A percentile compares a stretch with the other conserved stretches of the same genome.
Conservation (phyloP, 2,113 vertebrate species). For the Xyrauchen texanus region DNA sequence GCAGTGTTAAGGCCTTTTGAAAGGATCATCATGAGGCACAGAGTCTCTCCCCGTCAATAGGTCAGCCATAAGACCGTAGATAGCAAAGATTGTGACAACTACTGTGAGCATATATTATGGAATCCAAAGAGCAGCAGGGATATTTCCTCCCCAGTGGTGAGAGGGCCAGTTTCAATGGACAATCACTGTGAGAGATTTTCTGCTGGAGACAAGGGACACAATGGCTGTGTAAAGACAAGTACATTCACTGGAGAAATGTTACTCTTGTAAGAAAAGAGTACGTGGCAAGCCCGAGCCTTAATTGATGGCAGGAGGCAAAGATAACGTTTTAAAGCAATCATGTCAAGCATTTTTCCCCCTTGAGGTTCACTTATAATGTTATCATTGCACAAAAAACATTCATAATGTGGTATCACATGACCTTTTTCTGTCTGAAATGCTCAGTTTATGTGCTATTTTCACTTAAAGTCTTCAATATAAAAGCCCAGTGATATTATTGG, state of each 20-base stretch:
- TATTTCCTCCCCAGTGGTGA: background rate
- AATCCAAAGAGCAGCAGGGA: conserved; percentile 23
- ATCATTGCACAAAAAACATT: no score
- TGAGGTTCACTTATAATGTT: no score
- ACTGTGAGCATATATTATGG: conserved; percentile 15
- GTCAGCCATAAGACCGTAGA: conserved; percentile 21
- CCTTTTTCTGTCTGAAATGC: no score
- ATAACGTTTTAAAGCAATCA: no score
- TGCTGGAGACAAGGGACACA: conserved; percentile 19
- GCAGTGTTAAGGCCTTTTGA: conserved; percentile 10
- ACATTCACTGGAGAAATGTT: conserved; percentile 5
- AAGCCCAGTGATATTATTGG: no score
- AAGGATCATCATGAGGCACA: conserved; percentile 20
- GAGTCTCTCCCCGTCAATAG: conserved; percentile 14
- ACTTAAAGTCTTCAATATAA: no score
- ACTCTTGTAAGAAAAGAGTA: background rate
- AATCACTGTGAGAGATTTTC: conserved; percentile 25
- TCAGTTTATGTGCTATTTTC: no score
- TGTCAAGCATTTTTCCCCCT: no score
- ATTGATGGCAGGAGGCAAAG: background rate
- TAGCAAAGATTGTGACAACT: background rate
- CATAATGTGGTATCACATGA: no score
- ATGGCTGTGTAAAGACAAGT: background rate
- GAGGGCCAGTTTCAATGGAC: conserved; percentile 5
- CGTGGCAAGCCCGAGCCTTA: background rate